phyloP scores from a whole-genome alignment of 2,797 vertebrate species.

The Neoniphon sammara region DNA sequence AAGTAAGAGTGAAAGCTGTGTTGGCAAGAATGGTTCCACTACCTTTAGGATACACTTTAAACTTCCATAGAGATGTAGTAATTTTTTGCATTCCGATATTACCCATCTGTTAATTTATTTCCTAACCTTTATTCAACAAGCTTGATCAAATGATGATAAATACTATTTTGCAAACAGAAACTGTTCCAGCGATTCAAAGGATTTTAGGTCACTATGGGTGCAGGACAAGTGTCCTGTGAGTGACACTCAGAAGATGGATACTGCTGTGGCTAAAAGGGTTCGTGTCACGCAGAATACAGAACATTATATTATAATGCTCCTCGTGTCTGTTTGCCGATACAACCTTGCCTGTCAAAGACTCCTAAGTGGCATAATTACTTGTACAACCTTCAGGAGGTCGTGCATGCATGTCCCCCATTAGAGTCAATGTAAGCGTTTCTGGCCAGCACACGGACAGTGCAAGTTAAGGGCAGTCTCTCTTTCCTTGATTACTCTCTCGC shows the following conservation, averaged over 20 bases:
- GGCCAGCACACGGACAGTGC: conserved; percentile 56
- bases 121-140: neutral
- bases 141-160: neutral
- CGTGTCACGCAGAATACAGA: conserved; percentile 70
- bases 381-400: conserved; percentile 78
- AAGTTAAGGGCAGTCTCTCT: conserved; percentile 48
- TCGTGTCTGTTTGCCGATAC: conserved; percentile 75
- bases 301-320: conserved; percentile 74
- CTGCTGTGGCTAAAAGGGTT: conserved; percentile 64
- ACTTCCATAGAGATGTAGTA: neutral
- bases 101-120: neutral
- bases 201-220: conserved; percentile 52
- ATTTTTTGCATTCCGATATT: neutral
- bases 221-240: conserved; percentile 17
- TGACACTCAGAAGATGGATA: conserved; percentile 70
- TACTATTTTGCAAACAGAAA: neutral
- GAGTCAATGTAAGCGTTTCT: conserved; percentile 59
- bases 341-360: conserved; percentile 79
- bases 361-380: conserved; percentile 78
- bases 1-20: neutral
- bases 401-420: conserved; percentile 71
- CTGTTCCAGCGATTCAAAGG: conserved; percentile 17
- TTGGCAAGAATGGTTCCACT: neutral
- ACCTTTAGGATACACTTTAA: neutral
- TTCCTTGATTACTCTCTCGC: conserved; percentile 39